Base-by-base conservation (phyloP, 2,888 invertebrate species). In the Drosophila mulleri region DNA sequence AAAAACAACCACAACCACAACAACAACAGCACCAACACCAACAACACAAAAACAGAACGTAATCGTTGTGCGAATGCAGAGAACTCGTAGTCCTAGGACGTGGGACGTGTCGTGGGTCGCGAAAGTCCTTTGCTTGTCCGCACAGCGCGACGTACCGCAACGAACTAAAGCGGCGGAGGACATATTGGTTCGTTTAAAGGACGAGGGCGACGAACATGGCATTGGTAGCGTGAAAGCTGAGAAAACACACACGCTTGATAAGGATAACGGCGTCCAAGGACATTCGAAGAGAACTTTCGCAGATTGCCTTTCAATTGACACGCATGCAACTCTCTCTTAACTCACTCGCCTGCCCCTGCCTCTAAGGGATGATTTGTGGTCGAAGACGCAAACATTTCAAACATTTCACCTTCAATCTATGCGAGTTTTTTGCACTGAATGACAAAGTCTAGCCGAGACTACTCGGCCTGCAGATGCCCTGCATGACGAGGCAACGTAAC, bases 141-240 rank as follows among this genome's bases (percentile, higher is more conserved):
- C 77, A 77, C 88, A 78, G 80, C 79, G 81, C 83, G 83, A 89
- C 90, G 84, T 83, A 84, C 80, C 87, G 77, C 80, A 83, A 78
- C 89, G 82, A 90, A 90, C 90, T 90, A 81, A 82, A 47, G 57
- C 78, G 70, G 60, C 70, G 42, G 54, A 70, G 54, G 71, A 58
- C 67, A 59, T 53, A 45, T 60, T 73, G 60, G 48, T 44, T 75
- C 73, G 72, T 78, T 76, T 77, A 77, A 84, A 81, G 82, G 83
- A 83, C 75, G 68, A 72, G 65, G 72, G 47, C 69, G 65, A 56
- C 71, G 45, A 56, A 53, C 53, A 67, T 61, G 60, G 66, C 69
- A 64, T 78, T 70, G 75, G 71, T 52, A 75, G 57, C 67, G 71
- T 68, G 61, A 66, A 78, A 66, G 66, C 75, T 68, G 74, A 69